A percentile compares a stretch with the other conserved stretches of the same genome.
Conservation (phyloP, 2,797 vertebrate genomes). For the Sternotherus odoratus region DNA sequence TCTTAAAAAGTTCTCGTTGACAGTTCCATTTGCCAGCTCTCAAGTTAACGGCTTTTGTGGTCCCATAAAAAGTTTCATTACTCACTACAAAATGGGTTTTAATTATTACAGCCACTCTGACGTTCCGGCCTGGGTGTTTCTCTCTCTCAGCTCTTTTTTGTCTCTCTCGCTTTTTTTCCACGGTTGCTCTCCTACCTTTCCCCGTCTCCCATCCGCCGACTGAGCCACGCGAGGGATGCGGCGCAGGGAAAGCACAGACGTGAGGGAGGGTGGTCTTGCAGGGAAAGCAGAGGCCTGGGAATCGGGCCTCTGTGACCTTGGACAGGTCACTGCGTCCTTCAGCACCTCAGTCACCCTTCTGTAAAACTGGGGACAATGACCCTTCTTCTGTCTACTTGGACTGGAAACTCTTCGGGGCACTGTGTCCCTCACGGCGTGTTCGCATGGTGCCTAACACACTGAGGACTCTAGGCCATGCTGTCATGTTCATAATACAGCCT, state of each 20-base stretch:
- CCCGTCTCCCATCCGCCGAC: not conserved
- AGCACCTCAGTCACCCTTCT: not conserved
- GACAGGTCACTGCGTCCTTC: not conserved
- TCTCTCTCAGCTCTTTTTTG: not conserved
- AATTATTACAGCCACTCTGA: constrained; percentile 68
- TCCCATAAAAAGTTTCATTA: constrained; percentile 74
- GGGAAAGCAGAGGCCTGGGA: not conserved
- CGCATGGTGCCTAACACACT: not conserved
- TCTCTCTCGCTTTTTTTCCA: not conserved
- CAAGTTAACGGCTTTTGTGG: constrained; percentile 66
- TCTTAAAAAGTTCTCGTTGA: constrained; percentile 60
- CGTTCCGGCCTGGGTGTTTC: constrained; percentile 45
- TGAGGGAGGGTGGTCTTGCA: not conserved
- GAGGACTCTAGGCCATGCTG: not conserved
- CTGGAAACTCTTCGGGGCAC: not conserved
- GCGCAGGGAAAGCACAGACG: not conserved
- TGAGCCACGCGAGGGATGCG: not conserved
- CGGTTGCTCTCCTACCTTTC: not conserved
- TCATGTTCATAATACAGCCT: not conserved
- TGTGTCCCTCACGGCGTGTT: not conserved
- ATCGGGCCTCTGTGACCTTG: not conserved
- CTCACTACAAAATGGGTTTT: constrained; percentile 60
- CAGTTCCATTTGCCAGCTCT: constrained; percentile 65
- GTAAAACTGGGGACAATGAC: not conserved
- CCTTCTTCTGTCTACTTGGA: not conserved